A percentile compares a stretch with the other conserved stretches of the same genome.
phyloP scores from a whole-genome alignment of 1,140 invertebrate genomes.

The Drosophila malerkotliana region DNA sequence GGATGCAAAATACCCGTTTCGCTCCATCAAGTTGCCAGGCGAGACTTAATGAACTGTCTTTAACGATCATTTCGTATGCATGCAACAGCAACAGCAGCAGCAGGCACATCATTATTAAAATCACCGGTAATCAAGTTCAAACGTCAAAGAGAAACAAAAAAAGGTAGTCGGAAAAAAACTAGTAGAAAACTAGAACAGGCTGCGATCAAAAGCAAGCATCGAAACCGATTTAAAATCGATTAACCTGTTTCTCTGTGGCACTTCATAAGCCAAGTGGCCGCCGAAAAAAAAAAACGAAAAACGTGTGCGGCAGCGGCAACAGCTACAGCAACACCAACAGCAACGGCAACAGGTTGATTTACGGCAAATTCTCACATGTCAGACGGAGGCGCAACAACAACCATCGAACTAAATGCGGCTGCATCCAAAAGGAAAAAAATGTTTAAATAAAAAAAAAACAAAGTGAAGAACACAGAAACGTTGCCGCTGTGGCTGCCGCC shows the following conservation, averaged over 20 bases:
- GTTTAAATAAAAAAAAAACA: constrained; percentile 25
- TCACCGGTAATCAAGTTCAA: constrained; percentile 81
- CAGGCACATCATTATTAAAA: constrained; percentile 80
- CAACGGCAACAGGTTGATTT: constrained; percentile 74
- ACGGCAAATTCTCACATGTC: constrained; percentile 79
- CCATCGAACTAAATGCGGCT: constrained; percentile 64
- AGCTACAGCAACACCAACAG: constrained; percentile 54
- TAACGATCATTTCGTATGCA: constrained; percentile 53
- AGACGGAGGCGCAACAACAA: constrained; percentile 43
- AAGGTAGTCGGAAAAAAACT: constrained; percentile 44
- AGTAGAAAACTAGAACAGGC: constrained; percentile 68
- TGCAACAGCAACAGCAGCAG: constrained; percentile 26
- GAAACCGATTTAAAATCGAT: constrained; percentile 83
- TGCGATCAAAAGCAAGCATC: constrained; percentile 77
- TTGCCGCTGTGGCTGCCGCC: constrained; percentile 55
- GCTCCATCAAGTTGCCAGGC: constrained; percentile 30
- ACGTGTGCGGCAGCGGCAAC: constrained; percentile 61
- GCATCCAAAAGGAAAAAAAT: constrained; percentile 38
- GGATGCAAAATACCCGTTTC: constrained; percentile 9
- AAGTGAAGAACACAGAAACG: constrained; percentile 69
- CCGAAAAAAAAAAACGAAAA: constrained; percentile 26
- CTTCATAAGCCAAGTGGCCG: constrained; percentile 71
- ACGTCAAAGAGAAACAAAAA: constrained; percentile 68
- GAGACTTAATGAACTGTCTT: constrained; percentile 61
- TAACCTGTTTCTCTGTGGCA: constrained; percentile 79